phyloP scores from a whole-genome alignment of 2,888 invertebrate genomes.

The Bugula neritina region DNA sequence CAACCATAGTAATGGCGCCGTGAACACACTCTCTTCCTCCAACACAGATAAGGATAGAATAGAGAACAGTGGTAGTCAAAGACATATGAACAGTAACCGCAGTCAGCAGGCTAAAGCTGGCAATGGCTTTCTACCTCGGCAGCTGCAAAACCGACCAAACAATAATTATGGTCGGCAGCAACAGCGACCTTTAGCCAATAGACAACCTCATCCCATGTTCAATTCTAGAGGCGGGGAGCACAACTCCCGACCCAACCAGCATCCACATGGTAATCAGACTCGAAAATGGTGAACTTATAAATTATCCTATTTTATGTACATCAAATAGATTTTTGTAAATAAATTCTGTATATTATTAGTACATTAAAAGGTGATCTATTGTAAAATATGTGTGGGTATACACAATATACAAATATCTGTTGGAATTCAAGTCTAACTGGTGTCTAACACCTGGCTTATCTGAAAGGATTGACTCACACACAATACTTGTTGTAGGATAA shows the following conservation, averaged over 20 bases:
- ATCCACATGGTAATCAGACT: neutral
- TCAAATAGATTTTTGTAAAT: neutral
- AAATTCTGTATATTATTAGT: too few species aligned
- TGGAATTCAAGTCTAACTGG: too few species aligned
- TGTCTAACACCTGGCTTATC: too few species aligned
- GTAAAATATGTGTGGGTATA: too few species aligned
- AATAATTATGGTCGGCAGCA: neutral
- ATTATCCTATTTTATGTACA: neutral
- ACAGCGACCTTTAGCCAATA: neutral
- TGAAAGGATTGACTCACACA: too few species aligned
- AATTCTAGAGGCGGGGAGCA: neutral
- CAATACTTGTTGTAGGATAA: too few species aligned
- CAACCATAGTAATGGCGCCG: neutral
- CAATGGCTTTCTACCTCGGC: constrained; percentile 19
- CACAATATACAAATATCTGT: too few species aligned
- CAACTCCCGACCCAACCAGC: neutral
- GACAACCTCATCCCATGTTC: neutral
- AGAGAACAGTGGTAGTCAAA: neutral
- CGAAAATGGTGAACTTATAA: neutral
- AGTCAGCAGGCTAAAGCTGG: neutral
- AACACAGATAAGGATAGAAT: constrained; percentile 4
- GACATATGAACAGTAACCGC: neutral
- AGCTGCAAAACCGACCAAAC: constrained; percentile 6
- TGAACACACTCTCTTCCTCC: neutral
- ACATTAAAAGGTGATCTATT: too few species aligned